Percentiles rank a stretch among this genome's conserved stretches.
Conservation (phyloP, 2,888 invertebrate species). For the Temnothorax unifasciatus region DNA sequence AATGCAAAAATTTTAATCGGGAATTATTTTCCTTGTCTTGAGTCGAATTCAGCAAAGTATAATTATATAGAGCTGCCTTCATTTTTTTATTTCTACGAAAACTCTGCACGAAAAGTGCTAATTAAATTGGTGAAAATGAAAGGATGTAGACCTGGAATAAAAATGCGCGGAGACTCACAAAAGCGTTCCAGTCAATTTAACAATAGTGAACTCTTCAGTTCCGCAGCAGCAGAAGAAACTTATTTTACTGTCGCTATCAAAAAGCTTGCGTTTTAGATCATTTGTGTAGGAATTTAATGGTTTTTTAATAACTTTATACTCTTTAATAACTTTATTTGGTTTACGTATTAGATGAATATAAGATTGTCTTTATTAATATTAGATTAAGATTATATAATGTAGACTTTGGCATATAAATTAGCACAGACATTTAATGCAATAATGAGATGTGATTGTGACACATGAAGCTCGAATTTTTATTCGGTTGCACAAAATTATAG, state of each 20-base stretch:
- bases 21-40: neutral
- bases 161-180: neutral
- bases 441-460: neutral
- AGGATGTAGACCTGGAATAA: neutral
- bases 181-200: constrained; percentile 18
- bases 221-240: neutral
- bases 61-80: neutral
- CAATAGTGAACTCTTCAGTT: neutral
- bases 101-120: neutral
- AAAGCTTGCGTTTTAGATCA: neutral
- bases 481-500: neutral
- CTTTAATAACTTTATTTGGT: neutral
- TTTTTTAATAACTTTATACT: neutral
- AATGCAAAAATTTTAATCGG: neutral
- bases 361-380: neutral
- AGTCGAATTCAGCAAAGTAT: neutral
- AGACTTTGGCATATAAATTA: neutral
- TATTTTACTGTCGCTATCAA: constrained; percentile 3
- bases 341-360: neutral
- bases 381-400: neutral
- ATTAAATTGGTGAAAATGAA: constrained; percentile 5
- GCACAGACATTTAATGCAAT: neutral
- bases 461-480: neutral
- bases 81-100: neutral
- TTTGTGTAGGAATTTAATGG: neutral